Evolutionary conservation across 2,888 invertebrate species (phyloP), one percentile per base, ranked within the genome.

Genomic region (Leptopilina myrica): DNA sequence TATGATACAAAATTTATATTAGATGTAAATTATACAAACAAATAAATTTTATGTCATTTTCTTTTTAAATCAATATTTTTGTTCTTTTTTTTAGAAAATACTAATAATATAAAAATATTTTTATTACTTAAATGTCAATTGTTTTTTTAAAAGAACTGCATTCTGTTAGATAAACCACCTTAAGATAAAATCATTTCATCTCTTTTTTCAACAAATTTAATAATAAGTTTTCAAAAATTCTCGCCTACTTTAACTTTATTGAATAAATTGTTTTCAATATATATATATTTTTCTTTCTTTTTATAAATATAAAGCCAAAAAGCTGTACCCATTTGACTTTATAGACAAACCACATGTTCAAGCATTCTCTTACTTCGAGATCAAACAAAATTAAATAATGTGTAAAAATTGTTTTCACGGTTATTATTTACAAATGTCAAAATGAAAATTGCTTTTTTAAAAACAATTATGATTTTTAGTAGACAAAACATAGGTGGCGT

Each of bases 351-450:
- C 26, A 65, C 40, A 40, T 67, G 11, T 43, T 49, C 43, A 40
- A 79, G 56, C 20, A 53, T 53, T n/a, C 33, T 8, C 12, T 73
- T 26, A 69, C 26, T 33, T 26, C 12, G 33, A 62, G 14, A 33
- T n/a, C 33, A 33, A 33, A 56, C 56, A 56, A 56, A n/a, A 11
- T 26, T 15, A 56, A 33, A 9, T 9, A 53, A 59, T 14, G 26
- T 26, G 20, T 49, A 26, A 53, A 69, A 49, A 67, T 49, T 46
- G 59, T 59, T 59, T 14, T 65, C 49, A 80, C 80, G 80, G 67
- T 69, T 80, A 20, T 26, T 81, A 78, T 81, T 59, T 79, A 82
- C 82, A 82, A 78, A 80, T 80, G 82, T 78, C 11, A 69, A 26
- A 33, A 80, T 82, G 82, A 80, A 82, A 78, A 14, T 82, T 67